A percentile compares a stretch with the other conserved stretches of the same genome.
Conservation (phyloP, 2,113 vertebrate species). For the Smithornis capensis region DNA sequence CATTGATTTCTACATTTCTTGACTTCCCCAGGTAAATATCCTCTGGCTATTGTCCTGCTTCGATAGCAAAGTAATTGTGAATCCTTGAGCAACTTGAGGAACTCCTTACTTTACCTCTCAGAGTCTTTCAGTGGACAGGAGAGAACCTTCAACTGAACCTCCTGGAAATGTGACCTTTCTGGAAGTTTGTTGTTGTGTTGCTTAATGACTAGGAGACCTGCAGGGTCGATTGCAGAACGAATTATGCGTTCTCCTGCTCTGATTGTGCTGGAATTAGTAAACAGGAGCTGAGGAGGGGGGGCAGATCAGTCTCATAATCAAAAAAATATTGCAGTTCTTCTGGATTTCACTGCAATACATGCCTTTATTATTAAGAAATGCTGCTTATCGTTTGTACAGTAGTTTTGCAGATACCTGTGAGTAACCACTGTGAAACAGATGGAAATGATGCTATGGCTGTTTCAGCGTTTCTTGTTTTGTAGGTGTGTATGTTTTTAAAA, state of each 20-base stretch:
- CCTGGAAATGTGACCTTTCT: background rate
- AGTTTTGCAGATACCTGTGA: background rate
- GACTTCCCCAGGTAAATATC: background rate
- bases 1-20: background rate
- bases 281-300: background rate
- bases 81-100: background rate
- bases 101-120: background rate
- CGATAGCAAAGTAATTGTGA: background rate
- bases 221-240: background rate
- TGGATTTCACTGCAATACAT: background rate
- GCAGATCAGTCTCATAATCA: background rate
- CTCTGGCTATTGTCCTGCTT: background rate
- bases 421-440: background rate
- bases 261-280: background rate
- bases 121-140: background rate
- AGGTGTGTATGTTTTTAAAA: background rate
- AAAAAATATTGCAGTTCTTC: conserved; percentile 21
- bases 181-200: background rate
- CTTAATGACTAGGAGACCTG: background rate
- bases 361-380: background rate
- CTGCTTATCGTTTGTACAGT: background rate
- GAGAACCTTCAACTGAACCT: background rate
- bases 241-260: background rate
- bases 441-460: background rate
- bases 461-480: background rate